Evolutionary conservation across 92 coral and sea anemone genomes (phyloP).

Genomic region (Epizoanthus illoricatus): DNA sequence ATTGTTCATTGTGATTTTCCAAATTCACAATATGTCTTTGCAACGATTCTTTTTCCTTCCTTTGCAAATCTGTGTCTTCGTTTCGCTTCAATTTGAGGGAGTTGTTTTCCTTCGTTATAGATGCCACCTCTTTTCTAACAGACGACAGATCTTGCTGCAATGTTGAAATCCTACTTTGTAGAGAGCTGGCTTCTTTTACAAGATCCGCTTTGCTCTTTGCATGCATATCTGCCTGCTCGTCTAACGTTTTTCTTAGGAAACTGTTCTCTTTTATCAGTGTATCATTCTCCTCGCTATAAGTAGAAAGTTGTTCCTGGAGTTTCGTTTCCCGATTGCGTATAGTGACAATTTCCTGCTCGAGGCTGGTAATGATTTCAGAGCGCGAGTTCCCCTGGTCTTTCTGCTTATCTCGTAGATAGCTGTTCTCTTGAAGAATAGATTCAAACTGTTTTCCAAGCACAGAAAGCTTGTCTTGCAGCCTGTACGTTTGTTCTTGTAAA

Average conservation of each 20-base stretch:
- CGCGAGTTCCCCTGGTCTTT: slow-evolving; percentile 13
- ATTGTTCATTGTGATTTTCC: slow-evolving; percentile 10
- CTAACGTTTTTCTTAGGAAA: not conserved
- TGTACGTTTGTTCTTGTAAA: slow-evolving; percentile 27
- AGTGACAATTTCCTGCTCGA: slow-evolving; percentile 26
- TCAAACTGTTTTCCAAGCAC: slow-evolving; percentile 12
- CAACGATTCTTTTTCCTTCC: slow-evolving; percentile 7
- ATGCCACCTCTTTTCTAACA: slow-evolving; percentile 35
- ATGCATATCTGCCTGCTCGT: slow-evolving; percentile 12
- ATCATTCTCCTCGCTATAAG: not conserved
- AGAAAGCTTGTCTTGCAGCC: slow-evolving; percentile 30
- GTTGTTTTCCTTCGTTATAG: slow-evolving; percentile 37
- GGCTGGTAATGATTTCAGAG: slow-evolving; percentile 28
- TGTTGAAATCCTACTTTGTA: slow-evolving; percentile 10
- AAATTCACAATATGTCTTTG: slow-evolving; percentile 7
- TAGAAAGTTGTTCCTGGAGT: slow-evolving; percentile 11
- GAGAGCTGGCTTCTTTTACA: not conserved
- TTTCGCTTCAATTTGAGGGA: slow-evolving; percentile 23
- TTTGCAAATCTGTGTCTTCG: slow-evolving; percentile 15
- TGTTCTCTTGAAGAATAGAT: not conserved
- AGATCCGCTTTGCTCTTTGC: slow-evolving; percentile 6
- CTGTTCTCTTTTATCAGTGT: not conserved
- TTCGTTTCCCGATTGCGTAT: slow-evolving; percentile 31
- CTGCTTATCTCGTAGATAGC: slow-evolving; percentile 11
- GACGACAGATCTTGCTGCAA: slow-evolving; percentile 34